Conservation (phyloP, 2,113 vertebrate species). For the Lathamus discolor region DNA sequence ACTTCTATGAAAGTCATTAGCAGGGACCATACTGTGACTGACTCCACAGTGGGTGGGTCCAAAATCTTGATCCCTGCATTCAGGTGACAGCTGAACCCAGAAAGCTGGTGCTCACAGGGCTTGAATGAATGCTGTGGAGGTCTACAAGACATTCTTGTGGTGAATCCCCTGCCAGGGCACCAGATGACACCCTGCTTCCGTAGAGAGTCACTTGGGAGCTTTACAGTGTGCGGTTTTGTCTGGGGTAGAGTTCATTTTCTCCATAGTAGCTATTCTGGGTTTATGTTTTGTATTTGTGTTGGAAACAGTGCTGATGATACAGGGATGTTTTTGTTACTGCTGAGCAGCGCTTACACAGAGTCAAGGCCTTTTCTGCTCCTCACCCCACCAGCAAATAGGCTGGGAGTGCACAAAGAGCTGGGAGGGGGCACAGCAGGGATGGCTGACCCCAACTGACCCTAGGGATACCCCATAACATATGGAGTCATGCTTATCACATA, state of each 20-base stretch:
- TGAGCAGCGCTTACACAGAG: not conserved
- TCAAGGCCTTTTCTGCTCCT: not conserved
- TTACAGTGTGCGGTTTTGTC: not conserved
- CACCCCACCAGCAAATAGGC: fast-evolving
- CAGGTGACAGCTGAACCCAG: not conserved
- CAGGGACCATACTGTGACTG: not conserved
- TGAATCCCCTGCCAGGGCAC: not conserved
- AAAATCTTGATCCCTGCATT: not conserved
- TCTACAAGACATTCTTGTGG: not conserved
- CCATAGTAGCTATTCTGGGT: not conserved
- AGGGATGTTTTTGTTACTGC: not conserved
- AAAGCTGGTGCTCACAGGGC: not conserved
- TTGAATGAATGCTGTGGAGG: not conserved
- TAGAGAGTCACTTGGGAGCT: not conserved
- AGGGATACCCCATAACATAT: not conserved
- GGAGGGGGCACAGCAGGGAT: not conserved
- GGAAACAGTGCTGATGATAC: not conserved
- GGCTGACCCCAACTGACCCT: not conserved
- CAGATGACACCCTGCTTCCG: not conserved
- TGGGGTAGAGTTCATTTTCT: not conserved
- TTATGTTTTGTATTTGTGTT: not conserved
- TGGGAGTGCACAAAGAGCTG: not conserved
- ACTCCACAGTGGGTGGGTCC: not conserved
- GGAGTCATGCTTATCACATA: not conserved
- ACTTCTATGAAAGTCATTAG: not conserved